Base-by-base conservation (phyloP, 2,888 invertebrate species). In the Pteria penguin region DNA sequence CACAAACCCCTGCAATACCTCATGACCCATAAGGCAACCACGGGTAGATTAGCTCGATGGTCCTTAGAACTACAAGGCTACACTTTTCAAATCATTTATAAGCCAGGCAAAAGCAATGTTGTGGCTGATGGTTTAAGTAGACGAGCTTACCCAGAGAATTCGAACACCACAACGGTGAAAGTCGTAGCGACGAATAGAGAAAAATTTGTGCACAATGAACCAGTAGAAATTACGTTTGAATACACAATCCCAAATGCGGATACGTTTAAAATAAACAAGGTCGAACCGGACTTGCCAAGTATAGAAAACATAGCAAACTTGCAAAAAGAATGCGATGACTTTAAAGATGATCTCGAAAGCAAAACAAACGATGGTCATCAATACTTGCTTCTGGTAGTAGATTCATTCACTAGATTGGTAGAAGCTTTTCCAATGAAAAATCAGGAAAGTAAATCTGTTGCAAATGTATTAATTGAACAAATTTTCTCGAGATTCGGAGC, bases 31-130 rank as follows among this genome's bases (percentile, higher is more conserved):
- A 75, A 73, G 14, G 14, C 70, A 18, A 67, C 60, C 14, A 67
- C 68, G 33, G 76, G 78, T 22, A 57, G 81, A 29, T 55, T 80
- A 45, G 74, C 75, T 52, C 36, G 83, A 65, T 83, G 80, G 81
- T 71, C 82, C 22, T 55, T 79, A 18, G 75, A 69, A 29, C 62
- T 82, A 26, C 79, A 83, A 45, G 72, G 70, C 2, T 79, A 73
- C 27, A 66, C 75, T 11, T 75, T 74, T 63, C 63, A 74, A 55
- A 55, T 55, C 4, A n/a, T 22, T 55, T 55, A 55, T 18, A 55
- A 55, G 55, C 55, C 55, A 18, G 55, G 55, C 5, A 55, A 55
- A 55, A 55, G 55, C 55, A 55, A 45, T 45, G 45, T 14, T 11
- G 18, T 22, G 22, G 55, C 55, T n/a, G 55, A 55, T 24, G 55